Conservation (phyloP, 2,113 vertebrate species). For the Mesocricetus auratus region DNA sequence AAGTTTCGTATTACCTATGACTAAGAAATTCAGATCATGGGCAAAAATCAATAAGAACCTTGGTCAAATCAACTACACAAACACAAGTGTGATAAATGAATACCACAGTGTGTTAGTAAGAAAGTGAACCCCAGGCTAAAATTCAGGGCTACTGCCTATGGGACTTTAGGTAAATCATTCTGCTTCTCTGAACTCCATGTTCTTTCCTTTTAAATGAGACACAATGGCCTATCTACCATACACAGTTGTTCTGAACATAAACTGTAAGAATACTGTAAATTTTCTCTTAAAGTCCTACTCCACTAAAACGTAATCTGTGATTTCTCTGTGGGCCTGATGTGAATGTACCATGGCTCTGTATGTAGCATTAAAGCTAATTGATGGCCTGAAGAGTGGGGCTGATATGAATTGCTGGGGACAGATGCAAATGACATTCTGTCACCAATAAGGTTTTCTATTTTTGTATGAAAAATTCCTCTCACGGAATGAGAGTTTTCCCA, state of each 20-base stretch:
- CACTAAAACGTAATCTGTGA: constrained; percentile 13
- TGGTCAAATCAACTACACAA: constrained; percentile 43
- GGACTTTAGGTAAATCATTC: constrained; percentile 29
- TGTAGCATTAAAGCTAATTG: not conserved
- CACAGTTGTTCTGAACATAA: constrained; percentile 22
- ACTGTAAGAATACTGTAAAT: constrained; percentile 10
- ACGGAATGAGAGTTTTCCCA: constrained; percentile 62
- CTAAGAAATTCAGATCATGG: constrained; percentile 19
- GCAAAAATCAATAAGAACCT: constrained; percentile 27
- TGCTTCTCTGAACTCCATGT: not conserved
- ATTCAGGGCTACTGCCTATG: not conserved
- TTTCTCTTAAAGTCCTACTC: constrained; percentile 40
- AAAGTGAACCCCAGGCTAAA: constrained; percentile 8
- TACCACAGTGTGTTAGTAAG: constrained; percentile 32
- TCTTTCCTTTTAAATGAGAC: constrained; percentile 34
- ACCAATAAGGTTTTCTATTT: constrained; percentile 67
- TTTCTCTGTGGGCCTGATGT: constrained; percentile 4
- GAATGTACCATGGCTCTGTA: not conserved
- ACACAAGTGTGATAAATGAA: constrained; percentile 11
- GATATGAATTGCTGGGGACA: constrained; percentile 55
- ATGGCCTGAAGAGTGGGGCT: constrained; percentile 6
- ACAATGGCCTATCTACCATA: constrained; percentile 1
- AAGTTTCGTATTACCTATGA: constrained; percentile 40
- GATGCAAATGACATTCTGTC: constrained; percentile 65
- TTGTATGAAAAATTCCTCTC: constrained; percentile 72